A percentile compares a stretch with the other conserved stretches of the same genome.
phyloP scores from a whole-genome alignment of 2,888 invertebrate genomes.

The Meliscaeva auricollis region DNA sequence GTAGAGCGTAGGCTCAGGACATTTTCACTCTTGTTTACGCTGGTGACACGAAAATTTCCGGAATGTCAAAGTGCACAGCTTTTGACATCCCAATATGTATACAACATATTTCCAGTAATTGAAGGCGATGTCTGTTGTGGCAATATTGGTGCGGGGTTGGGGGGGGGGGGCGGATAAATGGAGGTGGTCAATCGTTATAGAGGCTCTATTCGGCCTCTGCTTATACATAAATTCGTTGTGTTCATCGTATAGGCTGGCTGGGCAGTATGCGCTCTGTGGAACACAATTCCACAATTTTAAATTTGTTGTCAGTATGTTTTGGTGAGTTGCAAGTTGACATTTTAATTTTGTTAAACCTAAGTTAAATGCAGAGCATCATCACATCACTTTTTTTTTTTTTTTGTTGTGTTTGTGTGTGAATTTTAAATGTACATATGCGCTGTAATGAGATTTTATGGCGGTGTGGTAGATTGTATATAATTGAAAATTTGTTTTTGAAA shows the following conservation, averaged over 20 bases:
- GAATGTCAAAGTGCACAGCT: conserved; percentile 56
- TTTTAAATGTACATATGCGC: conserved; percentile 1
- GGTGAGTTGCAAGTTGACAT: conserved; percentile 46
- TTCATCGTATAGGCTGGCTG: background rate
- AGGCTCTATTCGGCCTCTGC: too few species aligned
- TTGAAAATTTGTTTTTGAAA: conserved; percentile 23
- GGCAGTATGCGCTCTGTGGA: background rate
- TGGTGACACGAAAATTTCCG: conserved; percentile 44
- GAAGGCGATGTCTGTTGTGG: conserved; percentile 47
- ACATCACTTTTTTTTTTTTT: background rate
- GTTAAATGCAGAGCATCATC: conserved; percentile 31
- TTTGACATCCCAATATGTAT: conserved; percentile 52
- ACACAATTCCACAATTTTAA: conserved; percentile 50
- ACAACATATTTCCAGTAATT: conserved; percentile 56
- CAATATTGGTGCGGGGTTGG: background rate
- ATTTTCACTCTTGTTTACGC: conserved; percentile 48
- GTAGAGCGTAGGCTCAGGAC: conserved; percentile 15
- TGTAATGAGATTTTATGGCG: conserved; percentile 27
- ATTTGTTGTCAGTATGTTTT: conserved; percentile 33
- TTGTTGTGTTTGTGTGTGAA: conserved; percentile 11
- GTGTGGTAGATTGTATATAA: conserved; percentile 24
- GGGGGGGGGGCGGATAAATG: background rate
- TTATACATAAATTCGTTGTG: background rate
- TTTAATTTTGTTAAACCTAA: conserved; percentile 45
- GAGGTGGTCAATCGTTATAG: background rate